Percentiles rank a stretch among this genome's conserved stretches.
Evolutionary conservation across 1,140 invertebrate species (phyloP).

Genomic region (Drosophila insularis): DNA sequence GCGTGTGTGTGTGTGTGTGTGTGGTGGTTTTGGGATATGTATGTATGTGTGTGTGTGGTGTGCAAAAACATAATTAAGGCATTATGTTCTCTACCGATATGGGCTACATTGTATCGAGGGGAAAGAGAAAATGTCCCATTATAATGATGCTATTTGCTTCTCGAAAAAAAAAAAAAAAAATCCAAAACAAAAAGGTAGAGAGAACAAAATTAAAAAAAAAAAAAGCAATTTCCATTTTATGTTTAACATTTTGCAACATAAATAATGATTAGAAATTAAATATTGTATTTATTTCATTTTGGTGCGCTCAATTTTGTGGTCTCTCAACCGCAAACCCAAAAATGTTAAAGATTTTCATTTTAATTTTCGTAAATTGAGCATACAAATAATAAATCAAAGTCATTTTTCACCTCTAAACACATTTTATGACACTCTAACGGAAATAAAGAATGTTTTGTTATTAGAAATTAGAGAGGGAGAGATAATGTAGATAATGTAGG

Average conservation of each 20-base stretch:
- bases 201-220: conserved; percentile 30
- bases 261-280: conserved; percentile 75
- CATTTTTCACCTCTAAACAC: neutral
- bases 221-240: conserved; percentile 14
- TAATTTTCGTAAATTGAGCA: conserved; percentile 1
- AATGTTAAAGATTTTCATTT: conserved; percentile 1
- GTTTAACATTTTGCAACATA: conserved; percentile 33
- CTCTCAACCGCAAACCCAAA: neutral
- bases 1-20: neutral
- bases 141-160: conserved; percentile 28
- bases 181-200: neutral
- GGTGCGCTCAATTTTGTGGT: neutral
- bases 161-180: neutral
- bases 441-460: neutral
- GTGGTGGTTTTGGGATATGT: neutral
- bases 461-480: neutral
- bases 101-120: neutral
- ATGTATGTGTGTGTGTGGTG: conserved; percentile 24
- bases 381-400: neutral
- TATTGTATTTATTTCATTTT: conserved; percentile 14
- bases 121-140: neutral
- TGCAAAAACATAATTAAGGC: conserved; percentile 66
- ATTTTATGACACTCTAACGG: neutral
- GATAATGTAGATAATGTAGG: no score
- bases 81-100: conserved; percentile 37